Base-by-base conservation (phyloP, 2,888 invertebrate genomes). In the Ectemnius lituratus region DNA sequence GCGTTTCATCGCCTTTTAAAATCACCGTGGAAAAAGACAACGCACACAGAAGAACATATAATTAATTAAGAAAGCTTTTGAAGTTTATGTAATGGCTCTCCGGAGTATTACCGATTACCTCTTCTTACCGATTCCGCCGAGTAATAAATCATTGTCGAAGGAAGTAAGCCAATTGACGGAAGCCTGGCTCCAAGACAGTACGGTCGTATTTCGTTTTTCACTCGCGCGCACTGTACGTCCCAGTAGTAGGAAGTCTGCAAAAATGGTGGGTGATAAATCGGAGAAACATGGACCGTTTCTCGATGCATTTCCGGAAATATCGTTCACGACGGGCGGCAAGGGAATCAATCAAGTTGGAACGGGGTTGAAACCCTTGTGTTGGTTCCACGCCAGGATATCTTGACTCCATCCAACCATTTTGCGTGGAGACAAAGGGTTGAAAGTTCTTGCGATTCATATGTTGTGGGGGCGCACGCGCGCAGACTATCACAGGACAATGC, bases 391-490 rank as follows among this genome's bases (percentile, higher is more conserved):
- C 13, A 27, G 23, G 14, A 47, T 62, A 62, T 60, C 58, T 66
- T 23, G 11, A 66, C 27, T 62, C 59, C 59, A 60, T 65, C 56
- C 49, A 45, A 5, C 0, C 13, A 23, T 37, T 46, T 59, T 20
- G 60, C 37, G 37, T 49, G 49, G 13, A n/a, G 61, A 62, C 61
- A 74, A 74, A 74, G 59, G 45, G 61, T 16, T 28, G 49, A 47
- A 18, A 47, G 37, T 61, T 28, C 65, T 71, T 64, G 65, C 70
- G 71, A 72, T 67, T 75, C 67, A 37, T 37, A 11, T 37, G 37
- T 37, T 11, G 37, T 2, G 5, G 8, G 57, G 20, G 59, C 64
- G 56, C 52, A 49, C 11, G 57, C 47, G 47, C 59, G 58, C 1
- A 23, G 8, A 57, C 18, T 14, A 52, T 23, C 58, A 47, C 37